Evolutionary conservation across 2,888 invertebrate genomes (phyloP).

Genomic region (Trachelus troglodyta): DNA sequence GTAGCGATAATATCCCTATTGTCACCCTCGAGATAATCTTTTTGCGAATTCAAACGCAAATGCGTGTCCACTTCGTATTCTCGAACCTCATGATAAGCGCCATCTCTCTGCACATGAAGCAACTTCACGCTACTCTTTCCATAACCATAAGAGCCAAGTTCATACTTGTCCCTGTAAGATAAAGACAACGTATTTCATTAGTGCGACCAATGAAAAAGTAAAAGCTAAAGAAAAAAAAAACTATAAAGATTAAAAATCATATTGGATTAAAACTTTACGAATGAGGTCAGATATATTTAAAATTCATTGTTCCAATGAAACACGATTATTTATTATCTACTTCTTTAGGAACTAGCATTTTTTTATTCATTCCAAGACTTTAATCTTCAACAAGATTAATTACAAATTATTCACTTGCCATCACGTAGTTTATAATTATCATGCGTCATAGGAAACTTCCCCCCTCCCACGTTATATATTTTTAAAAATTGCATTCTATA

Average conservation of each 20-base stretch:
- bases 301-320: neutral
- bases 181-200: too few species aligned
- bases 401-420: too few species aligned
- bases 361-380: too few species aligned
- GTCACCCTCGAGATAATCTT: conserved; percentile 80
- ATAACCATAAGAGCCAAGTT: conserved; percentile 75
- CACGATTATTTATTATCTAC: conserved; percentile 2
- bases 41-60: conserved; percentile 76
- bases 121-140: conserved; percentile 83
- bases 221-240: neutral
- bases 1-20: conserved; percentile 85
- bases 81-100: conserved; percentile 76
- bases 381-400: too few species aligned
- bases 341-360: neutral
- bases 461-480: too few species aligned
- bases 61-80: conserved; percentile 82
- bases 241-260: neutral
- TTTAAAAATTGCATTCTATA: too few species aligned
- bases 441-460: too few species aligned
- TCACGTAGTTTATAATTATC: too few species aligned
- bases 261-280: neutral
- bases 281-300: neutral
- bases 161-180: conserved; percentile 64
- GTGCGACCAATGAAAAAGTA: neutral
- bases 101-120: conserved; percentile 77